Percentiles rank a stretch among this genome's conserved stretches.
phyloP scores from a whole-genome alignment of 2,113 vertebrate genomes.

The Takifugu bimaculatus region DNA sequence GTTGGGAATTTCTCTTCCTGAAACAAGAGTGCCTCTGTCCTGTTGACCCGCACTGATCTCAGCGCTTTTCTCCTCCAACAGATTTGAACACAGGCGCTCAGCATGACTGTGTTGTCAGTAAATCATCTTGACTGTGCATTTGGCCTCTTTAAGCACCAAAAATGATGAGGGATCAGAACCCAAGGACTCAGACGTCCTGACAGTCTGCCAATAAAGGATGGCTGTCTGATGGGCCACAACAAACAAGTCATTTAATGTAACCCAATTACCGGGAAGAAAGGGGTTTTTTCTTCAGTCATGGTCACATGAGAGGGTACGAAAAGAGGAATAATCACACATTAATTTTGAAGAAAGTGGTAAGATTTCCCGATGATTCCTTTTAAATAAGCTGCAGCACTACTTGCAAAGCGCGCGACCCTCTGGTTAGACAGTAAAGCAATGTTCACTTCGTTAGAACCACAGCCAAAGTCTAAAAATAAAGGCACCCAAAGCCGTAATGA shows the following conservation, averaged over 20 bases:
- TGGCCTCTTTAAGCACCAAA: too few species aligned
- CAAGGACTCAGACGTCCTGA: too few species aligned
- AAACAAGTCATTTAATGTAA: too few species aligned
- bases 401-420: constrained; percentile 5
- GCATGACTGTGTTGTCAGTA: constrained; percentile 14
- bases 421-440: neutral
- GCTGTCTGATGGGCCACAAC: too few species aligned
- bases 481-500: neutral
- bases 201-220: too few species aligned
- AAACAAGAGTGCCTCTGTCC: constrained; percentile 56
- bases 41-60: constrained; percentile 10
- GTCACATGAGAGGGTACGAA: too few species aligned
- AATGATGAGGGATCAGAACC: too few species aligned
- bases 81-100: constrained; percentile 16
- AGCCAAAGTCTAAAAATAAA: neutral
- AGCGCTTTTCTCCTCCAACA: constrained; percentile 29
- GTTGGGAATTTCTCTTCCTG: constrained; percentile 42
- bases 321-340: neutral
- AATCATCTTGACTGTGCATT: neutral
- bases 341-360: constrained; percentile 3
- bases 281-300: too few species aligned
- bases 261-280: neutral
- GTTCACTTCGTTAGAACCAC: too few species aligned
- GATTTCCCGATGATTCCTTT: constrained; percentile 1
- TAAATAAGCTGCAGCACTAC: constrained; percentile 1